Percentiles rank a stretch among this genome's conserved stretches.
Conservation (phyloP, 2,113 vertebrate genomes). For the Atrichornis clamosus region DNA sequence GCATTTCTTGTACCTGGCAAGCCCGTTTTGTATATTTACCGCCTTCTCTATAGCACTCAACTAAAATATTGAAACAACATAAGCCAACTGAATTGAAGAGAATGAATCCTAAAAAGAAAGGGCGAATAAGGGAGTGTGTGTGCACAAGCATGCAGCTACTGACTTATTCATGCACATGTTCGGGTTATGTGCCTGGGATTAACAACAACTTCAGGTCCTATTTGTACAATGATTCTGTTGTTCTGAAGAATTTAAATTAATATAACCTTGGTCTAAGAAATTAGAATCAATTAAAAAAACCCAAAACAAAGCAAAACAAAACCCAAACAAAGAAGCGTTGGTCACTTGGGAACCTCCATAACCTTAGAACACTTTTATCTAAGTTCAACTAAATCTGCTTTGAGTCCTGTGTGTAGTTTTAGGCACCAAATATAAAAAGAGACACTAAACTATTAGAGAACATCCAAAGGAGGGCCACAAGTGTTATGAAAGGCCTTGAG, state of each 20-base stretch:
- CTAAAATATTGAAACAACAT: constrained; percentile 54
- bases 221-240: not conserved
- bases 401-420: not conserved
- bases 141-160: not conserved
- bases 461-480: not conserved
- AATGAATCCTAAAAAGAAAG: not conserved
- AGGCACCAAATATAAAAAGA: not conserved
- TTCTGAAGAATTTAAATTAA: not conserved
- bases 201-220: not conserved
- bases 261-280: not conserved
- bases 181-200: not conserved
- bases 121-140: not conserved
- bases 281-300: not conserved
- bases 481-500: not conserved
- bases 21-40: not conserved
- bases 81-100: not conserved
- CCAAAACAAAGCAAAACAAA: not conserved
- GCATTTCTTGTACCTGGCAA: constrained; percentile 29
- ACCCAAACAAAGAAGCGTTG: not conserved
- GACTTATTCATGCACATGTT: not conserved
- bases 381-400: not conserved
- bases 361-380: not conserved
- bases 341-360: not conserved
- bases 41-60: not conserved
- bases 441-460: not conserved